Base-by-base conservation (phyloP, 1,140 invertebrate genomes). In the Pogonomyrmex barbatus region DNA sequence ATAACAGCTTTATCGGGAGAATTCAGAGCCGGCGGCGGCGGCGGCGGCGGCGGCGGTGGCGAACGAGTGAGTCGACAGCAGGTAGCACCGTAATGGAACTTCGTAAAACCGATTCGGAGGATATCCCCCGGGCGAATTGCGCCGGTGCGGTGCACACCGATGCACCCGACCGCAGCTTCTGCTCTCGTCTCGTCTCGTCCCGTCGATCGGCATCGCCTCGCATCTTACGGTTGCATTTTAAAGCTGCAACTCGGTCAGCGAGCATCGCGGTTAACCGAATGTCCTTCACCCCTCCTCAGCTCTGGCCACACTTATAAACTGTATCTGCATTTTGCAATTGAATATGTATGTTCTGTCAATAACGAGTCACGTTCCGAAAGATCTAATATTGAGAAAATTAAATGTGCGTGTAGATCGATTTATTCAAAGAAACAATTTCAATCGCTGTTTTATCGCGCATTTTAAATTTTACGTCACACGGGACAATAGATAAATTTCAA, bases 1-100 rank as follows among this genome's bases (percentile, higher is more conserved):
- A 83, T 83, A 83, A 83, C 79, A 83, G 79, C 79, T 83, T 83
- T 73, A 83, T 83, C 68, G 79, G 30, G 79, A 83, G 79, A 62
- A 60, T 73, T 73, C 79, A 82, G 67, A 47, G 68, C 79, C 79
- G 45, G 10, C 79, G 79, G 36, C 65, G 58, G 24, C 60, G 58
- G 24, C 60, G 42, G 4, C 71, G 39, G 45, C 60, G 76, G n/a
- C 45, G 39, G 30, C n/a, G 39, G 60, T 47, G 45, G 78, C 14
- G 78, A 58, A 56, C 77, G 77, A 56, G 77, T 70, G 77, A 73
- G 79, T 82, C 79, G 79, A 82, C 79, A 73, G 79, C 79, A 83
- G 79, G 79, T 75, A 83, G 68, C 65, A 14, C 54, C 56, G 79
- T 83, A 83, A 83, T 83, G 68, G 79, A 83, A 83, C 79, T 83